phyloP scores from a whole-genome alignment of 2,888 invertebrate species.

The Cheilosia vulpina region DNA sequence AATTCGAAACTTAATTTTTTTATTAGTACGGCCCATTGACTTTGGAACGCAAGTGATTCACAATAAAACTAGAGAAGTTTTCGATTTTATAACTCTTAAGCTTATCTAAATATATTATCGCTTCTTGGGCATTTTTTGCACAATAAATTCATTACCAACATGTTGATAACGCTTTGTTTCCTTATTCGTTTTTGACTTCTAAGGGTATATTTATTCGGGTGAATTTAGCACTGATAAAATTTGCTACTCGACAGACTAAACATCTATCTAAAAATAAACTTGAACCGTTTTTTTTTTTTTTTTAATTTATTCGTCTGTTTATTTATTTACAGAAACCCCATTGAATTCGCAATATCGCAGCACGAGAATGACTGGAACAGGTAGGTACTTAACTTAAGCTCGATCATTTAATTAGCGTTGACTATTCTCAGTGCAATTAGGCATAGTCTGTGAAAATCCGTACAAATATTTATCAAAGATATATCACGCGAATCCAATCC shows the following conservation, averaged over 20 bases:
- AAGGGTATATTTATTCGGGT: background rate
- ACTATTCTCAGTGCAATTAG: conserved; percentile 15
- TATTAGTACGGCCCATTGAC: no score
- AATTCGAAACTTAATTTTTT: no score
- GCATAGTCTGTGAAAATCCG: conserved; percentile 2
- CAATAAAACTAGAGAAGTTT: conserved; percentile 1
- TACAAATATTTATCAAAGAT: conserved; percentile 1
- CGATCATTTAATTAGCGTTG: conserved; percentile 14
- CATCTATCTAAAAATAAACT: conserved; percentile 26
- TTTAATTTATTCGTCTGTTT: conserved; percentile 10
- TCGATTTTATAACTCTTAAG: background rate
- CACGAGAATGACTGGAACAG: conserved; percentile 70
- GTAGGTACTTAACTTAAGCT: conserved; percentile 26
- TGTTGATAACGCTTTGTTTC: background rate
- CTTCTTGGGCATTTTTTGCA: conserved; percentile 18
- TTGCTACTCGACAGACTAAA: background rate
- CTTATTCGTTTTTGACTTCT: no score
- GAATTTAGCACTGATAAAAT: conserved; percentile 6
- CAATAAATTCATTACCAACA: background rate
- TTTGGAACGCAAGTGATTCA: conserved; percentile 26
- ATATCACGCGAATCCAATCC: background rate
- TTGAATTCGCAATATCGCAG: conserved; percentile 6
- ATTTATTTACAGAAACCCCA: conserved; percentile 53
- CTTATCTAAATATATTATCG: conserved; percentile 10
- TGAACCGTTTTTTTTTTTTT: conserved; percentile 12